Base-by-base conservation (phyloP, 2,888 invertebrate species). In the Trissolcus japonicus region DNA sequence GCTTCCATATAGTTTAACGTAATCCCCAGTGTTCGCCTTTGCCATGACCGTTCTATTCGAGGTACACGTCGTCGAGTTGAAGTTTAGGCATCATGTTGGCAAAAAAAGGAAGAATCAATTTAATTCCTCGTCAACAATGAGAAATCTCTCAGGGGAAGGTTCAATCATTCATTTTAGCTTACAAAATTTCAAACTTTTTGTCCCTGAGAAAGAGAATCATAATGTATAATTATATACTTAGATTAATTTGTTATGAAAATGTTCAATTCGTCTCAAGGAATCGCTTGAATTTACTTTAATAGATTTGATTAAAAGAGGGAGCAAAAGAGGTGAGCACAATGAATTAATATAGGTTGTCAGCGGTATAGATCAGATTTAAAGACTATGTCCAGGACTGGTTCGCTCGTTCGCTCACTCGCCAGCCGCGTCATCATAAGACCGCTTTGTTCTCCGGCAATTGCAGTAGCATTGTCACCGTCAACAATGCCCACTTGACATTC, bases 401-500 rank as follows among this genome's bases (percentile, higher is more conserved):
- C 85, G 84, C 77, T 79, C 78, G 69, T 80, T 82, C 83, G 80
- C 82, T 82, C 83, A 81, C 82, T 84, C 83, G 84, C 86, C 85
- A 86, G 86, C 87, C 87, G 84, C 87, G 87, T 88, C 88, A 87
- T 88, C 87, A 88, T 87, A 88, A 87, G 88, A 87, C 88, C 86
- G 87, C 88, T 88, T 88, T 88, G 88, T 88, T 88, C 88, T 87
- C 88, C 86, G 86, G 87, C 87, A 88, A 88, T 88, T 88, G 87
- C 88, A 88, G 88, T 87, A 86, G 88, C 88, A 88, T 88, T 88
- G 88, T 88, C 88, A 86, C 87, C 87, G 86, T 88, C 88, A 88
- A 88, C 88, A 88, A 88, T 88, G 88, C 88, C 88, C 88, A 88
- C 88, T 88, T 88, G 88, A 88, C 88, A 88, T 88, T 86, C 85